Base-by-base conservation (phyloP, 2,113 vertebrate species). In the Oncorhynchus tshawytscha region DNA sequence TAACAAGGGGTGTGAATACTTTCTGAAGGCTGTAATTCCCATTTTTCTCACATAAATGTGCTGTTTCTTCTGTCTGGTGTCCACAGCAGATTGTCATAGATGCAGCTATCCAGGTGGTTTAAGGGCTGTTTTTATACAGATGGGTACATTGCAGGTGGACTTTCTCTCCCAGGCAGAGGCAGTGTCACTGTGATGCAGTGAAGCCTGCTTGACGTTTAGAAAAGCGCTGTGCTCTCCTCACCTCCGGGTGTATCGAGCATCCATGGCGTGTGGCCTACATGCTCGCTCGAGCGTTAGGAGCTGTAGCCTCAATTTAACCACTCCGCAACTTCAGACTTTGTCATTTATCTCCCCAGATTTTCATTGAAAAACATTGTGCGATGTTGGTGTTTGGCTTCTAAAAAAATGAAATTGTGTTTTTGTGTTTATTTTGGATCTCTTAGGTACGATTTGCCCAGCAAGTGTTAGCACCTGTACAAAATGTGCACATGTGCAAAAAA, bases 201-300 rank as follows among this genome's bases (percentile, higher is more conserved):
- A 86, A 85, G 86, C 85, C 88, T 76, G 51, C 82, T 86, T 90
- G 85, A 92, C 79, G 81, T 82, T 75, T 85, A 84, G 79, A 86
- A 74, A 76, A 73, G 70, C 45, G 31, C 74, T 77, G 78, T 83
- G 81, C 82, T 78, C 70, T 75, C 86, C 80, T 91, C 81, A 92
- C 88, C 91, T 91, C 85, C 71, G 90, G 92, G 89, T 85, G 87
- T 87, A 84, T 78, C 74, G 79, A 81, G 87, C 89, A 88, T 91
- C 86, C 81, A 71, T 84, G 87, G 85, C 45, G 81, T 80, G 82
- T 93, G 93, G 89, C 93, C 93, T 94, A 94, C 88, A 93, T 94
- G 93, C 89, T 92, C 88, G 78, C 73, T 91, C 78, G 88, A 92
- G 92, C 93, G 88, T 86, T 88, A 85, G 83, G 76, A 27, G 64